These are phyloP conservation scores for Cavia porcellus DNA, from an alignment of 2,113 vertebrate species.

Conservation along the genomic window DNA sequence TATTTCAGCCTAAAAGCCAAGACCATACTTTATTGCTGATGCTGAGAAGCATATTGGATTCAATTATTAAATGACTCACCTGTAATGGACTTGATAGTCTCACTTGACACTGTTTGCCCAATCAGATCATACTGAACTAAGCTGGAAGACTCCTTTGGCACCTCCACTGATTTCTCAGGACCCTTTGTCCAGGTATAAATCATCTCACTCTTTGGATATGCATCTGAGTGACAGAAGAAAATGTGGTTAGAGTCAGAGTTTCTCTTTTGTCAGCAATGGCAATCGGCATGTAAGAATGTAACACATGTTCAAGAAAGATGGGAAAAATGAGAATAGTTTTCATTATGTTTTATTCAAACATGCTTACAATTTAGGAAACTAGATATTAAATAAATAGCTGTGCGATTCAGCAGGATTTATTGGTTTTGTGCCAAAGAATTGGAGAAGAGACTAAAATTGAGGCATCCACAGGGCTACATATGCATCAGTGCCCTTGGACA, in stretches of 20 bases:
- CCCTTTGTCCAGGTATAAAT: conserved; percentile 99
- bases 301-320: background rate
- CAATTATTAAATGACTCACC: conserved; percentile 87
- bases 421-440: conserved; percentile 20
- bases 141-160: conserved; percentile 98
- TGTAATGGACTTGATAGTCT: conserved; percentile 98
- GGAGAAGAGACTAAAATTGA: background rate
- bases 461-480: background rate
- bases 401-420: background rate
- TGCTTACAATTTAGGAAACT: background rate
- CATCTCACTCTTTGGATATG: conserved; percentile 98
- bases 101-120: conserved; percentile 97
- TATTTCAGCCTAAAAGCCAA: conserved; percentile 35
- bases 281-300: background rate
- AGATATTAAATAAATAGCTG: conserved; percentile 10
- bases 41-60: conserved; percentile 50
- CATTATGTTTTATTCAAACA: conserved; percentile 6
- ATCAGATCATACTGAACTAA: conserved; percentile 99
- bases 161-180: conserved; percentile 97
- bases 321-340: background rate
- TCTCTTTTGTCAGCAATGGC: background rate
- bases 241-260: background rate
- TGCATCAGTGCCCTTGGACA: background rate
- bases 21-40: background rate
- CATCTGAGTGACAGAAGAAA: conserved; percentile 90